Evolutionary conservation across 2,113 vertebrate genomes (phyloP), one percentile per base, ranked within the genome.

Genomic region (Nesospiza acunhae): DNA sequence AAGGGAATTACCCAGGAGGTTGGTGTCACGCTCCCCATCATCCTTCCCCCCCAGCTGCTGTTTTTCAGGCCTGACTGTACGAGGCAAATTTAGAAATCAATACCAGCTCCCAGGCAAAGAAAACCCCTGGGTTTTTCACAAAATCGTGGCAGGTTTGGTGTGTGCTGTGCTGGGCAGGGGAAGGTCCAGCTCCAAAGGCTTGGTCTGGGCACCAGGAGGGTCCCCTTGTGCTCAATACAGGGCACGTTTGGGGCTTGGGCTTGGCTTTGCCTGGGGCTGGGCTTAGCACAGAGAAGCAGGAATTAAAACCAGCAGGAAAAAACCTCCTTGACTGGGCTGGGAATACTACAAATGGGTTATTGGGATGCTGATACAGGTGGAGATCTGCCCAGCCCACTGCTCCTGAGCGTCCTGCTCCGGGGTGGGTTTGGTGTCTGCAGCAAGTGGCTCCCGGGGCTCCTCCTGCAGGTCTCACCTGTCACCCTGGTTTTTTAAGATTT

Each of bases 381-480:
- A 44, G n/a, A 72, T 33, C 27, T 86, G 35, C 13, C 13, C 19
- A 19, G 19, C 7, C 31, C 52, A 13, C 15, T 0, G 2, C 42
- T 81, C 69, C 73, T 58, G 0, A 50, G 10, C 59, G 39, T 46
- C 44, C 10, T 1, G 0, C 26, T 16, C 70, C 77, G 1, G 0
- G 37, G 18, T 0, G 89, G 33, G 22, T 58, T 44, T 17, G 39
- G 46, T 4, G 33, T 11, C n/a, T n/a, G 64, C 9, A 76, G n/a
- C 52, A 10, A 67, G 24, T 0, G 3, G 60, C 24, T 59, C 19
- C 47, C 33, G 7, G 17, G 59, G 24, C 49, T 70, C 30, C 8
- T 2, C 77, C 89, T 5, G 49, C 46, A 23, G 89, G 12, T 26
- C 10, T 69, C 47, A 35, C 73, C 60, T 37, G n/a, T n/a, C n/a